Base-by-base conservation (phyloP, 1,140 invertebrate species). In the Drosophila nasuta region DNA sequence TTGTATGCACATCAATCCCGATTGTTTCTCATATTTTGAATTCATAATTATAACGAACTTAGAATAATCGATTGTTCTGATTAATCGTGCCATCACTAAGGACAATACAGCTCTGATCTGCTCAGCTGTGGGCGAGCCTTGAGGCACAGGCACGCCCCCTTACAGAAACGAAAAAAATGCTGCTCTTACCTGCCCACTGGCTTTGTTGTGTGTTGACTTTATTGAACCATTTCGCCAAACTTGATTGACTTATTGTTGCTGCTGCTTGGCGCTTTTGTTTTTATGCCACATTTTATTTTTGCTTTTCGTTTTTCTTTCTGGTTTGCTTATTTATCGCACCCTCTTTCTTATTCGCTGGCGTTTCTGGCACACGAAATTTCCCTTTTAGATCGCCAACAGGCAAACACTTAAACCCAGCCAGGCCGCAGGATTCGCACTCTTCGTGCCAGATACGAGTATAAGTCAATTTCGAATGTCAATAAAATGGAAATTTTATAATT, bases 401-500 rank as follows among this genome's bases (percentile, higher is more conserved):
- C 73, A 70, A 71, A 87, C 83, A 88, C 77, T 88, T 83, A 83
- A 87, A 74, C 68, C 70, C 80, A 80, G 78, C 41, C 65, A 33
- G 25, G n/a, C 71, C 80, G 51, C 71, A 77, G 63, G 20, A 35
- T 56, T 71, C 64, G 46, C 62, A 72, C 60, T 83, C 72, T 73
- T 71, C 64, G 71, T 62, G 43, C 33, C 49, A 33, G 80, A 83
- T 88, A n/a, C 54, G 54, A 41, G 15, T 57, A 89, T 89, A 87
- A 88, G 85, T 88, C 83, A 88, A 88, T 88, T 88, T 85, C 67
- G 59, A 75, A 81, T 88, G 85, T 88, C 83, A 89, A 89, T 88
- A 88, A 88, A 88, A 88, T 88, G 83, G 81, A 88, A 89, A 89
- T 89, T 88, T 88, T 88, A 88, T 88, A 89, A 88, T 88, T 88